These are phyloP conservation scores for Eilema griseolum DNA, from an alignment of 2,888 invertebrate genomes.

Conservation along the genomic window DNA sequence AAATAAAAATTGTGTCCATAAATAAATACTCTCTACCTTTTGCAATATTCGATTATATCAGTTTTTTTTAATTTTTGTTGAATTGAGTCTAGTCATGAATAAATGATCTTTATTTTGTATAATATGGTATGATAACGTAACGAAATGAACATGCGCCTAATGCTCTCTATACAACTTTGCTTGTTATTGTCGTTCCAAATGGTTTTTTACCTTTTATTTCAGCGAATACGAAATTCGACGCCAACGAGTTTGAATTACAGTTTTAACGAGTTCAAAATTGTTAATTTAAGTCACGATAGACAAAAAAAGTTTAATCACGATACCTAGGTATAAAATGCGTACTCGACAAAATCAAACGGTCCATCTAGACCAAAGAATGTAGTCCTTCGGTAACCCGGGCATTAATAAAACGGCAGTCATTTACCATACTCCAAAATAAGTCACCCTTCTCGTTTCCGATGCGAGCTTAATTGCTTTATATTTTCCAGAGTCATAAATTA, in stretches of 20 bases:
- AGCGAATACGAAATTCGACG: conserved; percentile 15
- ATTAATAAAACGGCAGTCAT: conserved; percentile 28
- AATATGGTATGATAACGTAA: conserved; percentile 16
- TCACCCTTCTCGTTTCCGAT: conserved; percentile 26
- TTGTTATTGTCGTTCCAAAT: conserved; percentile 61
- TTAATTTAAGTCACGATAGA: conserved; percentile 2
- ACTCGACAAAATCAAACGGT: conserved; percentile 1
- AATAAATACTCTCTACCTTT: conserved; percentile 26
- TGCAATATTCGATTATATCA: conserved; percentile 39
- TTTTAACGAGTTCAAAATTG: not conserved
- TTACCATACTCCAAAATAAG: conserved; percentile 27
- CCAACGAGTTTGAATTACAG: conserved; percentile 30
- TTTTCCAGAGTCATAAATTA: conserved; percentile 46
- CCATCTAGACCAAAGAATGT: conserved; percentile 16
- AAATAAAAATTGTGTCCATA: no score
- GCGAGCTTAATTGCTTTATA: conserved; percentile 48
- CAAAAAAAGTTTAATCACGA: not conserved
- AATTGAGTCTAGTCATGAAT: conserved; percentile 36
- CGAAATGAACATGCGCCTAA: conserved; percentile 28
- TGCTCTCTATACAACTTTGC: conserved; percentile 58
- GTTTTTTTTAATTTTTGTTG: no score
- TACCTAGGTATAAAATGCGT: not conserved
- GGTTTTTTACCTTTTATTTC: conserved; percentile 37
- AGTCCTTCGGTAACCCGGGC: conserved; percentile 11
- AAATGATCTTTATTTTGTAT: conserved; percentile 26